Conservation (phyloP, 2,797 vertebrate species). For the Bradypodion ventrale region DNA sequence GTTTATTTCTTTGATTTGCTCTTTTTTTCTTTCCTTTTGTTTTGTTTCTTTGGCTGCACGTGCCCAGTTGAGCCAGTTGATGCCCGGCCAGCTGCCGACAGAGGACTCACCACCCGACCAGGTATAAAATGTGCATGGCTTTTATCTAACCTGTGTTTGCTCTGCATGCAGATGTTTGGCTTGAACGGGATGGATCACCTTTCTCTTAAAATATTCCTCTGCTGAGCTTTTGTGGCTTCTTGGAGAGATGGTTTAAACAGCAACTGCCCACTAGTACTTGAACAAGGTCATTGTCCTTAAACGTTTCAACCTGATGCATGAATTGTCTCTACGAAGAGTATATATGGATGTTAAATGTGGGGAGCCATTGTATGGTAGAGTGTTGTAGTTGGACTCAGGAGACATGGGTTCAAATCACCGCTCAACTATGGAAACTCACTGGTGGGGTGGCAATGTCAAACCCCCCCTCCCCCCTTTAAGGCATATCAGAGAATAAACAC, state of each 20-base stretch:
- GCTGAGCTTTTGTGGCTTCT: neutral
- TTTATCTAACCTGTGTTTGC: slow-evolving; percentile 44
- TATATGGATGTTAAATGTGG: neutral
- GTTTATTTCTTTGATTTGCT: slow-evolving; percentile 66
- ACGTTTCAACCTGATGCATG: accelerated
- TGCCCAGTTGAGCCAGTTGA: slow-evolving; percentile 91
- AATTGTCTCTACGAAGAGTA: accelerated
- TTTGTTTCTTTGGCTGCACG: slow-evolving; percentile 70
- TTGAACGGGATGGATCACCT: slow-evolving; percentile 30
- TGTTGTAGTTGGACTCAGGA: too few relatives aligned
- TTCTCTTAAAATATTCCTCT: slow-evolving; percentile 10
- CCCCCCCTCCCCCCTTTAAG: too few relatives aligned
- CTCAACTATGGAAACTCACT: too few relatives aligned
- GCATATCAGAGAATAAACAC: too few relatives aligned
- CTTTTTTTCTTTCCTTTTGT: slow-evolving; percentile 66
- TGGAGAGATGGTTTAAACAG: neutral
- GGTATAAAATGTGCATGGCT: slow-evolving; percentile 77
- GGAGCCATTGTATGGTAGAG: too few relatives aligned
- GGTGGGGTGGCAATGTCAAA: too few relatives aligned
- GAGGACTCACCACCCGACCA: slow-evolving; percentile 93
- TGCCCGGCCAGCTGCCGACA: slow-evolving; percentile 88
- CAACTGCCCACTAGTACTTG: neutral
- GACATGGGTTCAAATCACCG: too few relatives aligned
- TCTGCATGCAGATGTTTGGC: slow-evolving; percentile 32
- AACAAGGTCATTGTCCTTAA: neutral